Percentiles rank a stretch among this genome's conserved stretches.
Evolutionary conservation across 1,140 invertebrate genomes (phyloP).

Genomic region (Ephestia elutella): DNA sequence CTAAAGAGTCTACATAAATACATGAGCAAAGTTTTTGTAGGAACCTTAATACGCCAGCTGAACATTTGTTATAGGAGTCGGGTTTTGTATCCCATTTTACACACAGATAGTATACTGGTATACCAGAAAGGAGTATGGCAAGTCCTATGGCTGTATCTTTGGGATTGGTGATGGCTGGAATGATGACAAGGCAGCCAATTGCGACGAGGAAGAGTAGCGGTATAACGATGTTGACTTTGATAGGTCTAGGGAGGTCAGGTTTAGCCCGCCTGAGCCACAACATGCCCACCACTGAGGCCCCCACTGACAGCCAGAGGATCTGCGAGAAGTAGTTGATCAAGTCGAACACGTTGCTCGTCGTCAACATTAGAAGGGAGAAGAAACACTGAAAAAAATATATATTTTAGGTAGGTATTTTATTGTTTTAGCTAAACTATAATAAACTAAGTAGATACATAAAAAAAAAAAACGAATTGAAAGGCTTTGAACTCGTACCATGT

Average conservation of each 20-base stretch:
- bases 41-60: constrained; percentile 57
- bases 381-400: constrained; percentile 76
- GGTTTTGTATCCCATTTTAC: constrained; percentile 90
- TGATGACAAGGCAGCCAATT: constrained; percentile 87
- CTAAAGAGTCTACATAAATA: constrained; percentile 59
- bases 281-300: constrained; percentile 84
- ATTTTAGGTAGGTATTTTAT: no score
- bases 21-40: constrained; percentile 71
- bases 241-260: constrained; percentile 86
- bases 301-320: constrained; percentile 86
- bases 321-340: constrained; percentile 89
- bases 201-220: constrained; percentile 90
- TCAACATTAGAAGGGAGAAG: constrained; percentile 82
- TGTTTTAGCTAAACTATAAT: no score
- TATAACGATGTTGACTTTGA: constrained; percentile 85
- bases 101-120: constrained; percentile 93
- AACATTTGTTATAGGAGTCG: constrained; percentile 51
- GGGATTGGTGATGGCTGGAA: constrained; percentile 86
- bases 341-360: constrained; percentile 80
- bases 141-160: constrained; percentile 89
- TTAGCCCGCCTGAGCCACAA: constrained; percentile 82
- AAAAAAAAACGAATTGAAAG: no score
- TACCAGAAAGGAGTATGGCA: constrained; percentile 88
- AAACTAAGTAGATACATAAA: no score
- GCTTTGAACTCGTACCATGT: no score